Conservation (phyloP, 30 jellyfish, hydroid and myxozoan species). For the Hydractinia echinata region DNA sequence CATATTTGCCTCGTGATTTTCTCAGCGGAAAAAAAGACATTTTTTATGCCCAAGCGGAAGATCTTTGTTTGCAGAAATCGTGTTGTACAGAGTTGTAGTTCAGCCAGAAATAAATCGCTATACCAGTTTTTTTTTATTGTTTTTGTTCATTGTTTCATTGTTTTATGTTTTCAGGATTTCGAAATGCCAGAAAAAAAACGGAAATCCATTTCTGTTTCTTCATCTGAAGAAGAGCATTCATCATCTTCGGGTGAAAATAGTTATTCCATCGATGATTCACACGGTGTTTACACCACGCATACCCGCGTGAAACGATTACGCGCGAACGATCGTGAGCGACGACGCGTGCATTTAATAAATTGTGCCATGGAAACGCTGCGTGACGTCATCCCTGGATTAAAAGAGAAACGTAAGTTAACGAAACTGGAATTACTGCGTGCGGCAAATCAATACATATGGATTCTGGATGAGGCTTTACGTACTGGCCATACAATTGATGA, state of each 20-base stretch:
- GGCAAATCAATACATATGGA: slow-evolving; percentile 79
- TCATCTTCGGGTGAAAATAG: not conserved
- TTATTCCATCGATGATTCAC: not conserved
- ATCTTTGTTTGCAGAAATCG: too few species aligned
- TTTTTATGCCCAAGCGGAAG: too few species aligned
- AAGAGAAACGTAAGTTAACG: slow-evolving; percentile 73
- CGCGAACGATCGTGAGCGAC: slow-evolving; percentile 90
- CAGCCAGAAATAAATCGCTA: too few species aligned
- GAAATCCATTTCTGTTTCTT: not conserved
- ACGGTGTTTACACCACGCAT: not conserved
- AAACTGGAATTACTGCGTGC: slow-evolving; percentile 77
- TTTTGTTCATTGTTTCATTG: too few species aligned
- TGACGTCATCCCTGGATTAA: slow-evolving; percentile 66
- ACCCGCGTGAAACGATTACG: slow-evolving; percentile 60
- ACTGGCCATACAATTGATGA: slow-evolving; percentile 61
- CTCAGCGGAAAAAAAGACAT: too few species aligned
- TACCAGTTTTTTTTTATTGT: too few species aligned
- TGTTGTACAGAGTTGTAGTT: too few species aligned
- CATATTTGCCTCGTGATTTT: too few species aligned
- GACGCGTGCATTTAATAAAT: slow-evolving; percentile 88
- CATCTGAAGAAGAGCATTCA: not conserved
- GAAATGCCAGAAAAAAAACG: not conserved
- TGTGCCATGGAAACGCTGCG: slow-evolving; percentile 84
- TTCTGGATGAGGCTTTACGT: slow-evolving; percentile 59
- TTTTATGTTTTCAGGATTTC: not conserved